These are phyloP conservation scores for Anarrhichthys ocellatus DNA, from an alignment of 2,113 vertebrate species.

Conservation along the genomic window DNA sequence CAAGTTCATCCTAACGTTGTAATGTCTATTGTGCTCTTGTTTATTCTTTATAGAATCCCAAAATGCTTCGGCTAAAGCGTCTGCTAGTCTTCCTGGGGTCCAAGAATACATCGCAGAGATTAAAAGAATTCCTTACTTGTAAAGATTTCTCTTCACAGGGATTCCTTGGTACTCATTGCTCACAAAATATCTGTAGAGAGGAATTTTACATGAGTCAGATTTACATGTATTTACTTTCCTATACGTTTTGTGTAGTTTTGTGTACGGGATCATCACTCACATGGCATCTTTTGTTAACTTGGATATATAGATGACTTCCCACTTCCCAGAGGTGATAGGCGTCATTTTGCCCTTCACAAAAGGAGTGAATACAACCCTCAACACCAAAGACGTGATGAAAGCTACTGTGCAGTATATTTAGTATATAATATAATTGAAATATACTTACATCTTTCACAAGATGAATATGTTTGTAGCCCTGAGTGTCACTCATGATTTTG, in stretches of 20 bases:
- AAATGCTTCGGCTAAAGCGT: not conserved
- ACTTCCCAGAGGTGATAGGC: slow-evolving; percentile 92
- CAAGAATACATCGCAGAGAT: not conserved
- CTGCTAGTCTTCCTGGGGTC: not conserved
- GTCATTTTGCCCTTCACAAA: slow-evolving; percentile 86
- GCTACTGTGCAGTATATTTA: not conserved
- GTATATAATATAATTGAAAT: not conserved
- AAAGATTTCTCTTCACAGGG: slow-evolving; percentile 92
- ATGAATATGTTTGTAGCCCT: slow-evolving; percentile 97
- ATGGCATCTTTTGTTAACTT: slow-evolving; percentile 92
- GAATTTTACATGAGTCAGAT: not conserved
- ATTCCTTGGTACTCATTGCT: slow-evolving; percentile 88
- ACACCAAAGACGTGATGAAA: not conserved
- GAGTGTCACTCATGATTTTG: slow-evolving; percentile 93
- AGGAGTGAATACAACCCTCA: slow-evolving; percentile 23
- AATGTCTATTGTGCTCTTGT: not conserved
- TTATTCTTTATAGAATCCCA: not conserved
- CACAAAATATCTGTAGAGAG: slow-evolving; percentile 90
- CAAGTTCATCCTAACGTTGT: not conserved
- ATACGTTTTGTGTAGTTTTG: not conserved
- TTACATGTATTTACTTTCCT: not conserved
- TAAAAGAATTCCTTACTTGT: slow-evolving; percentile 87
- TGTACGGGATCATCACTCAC: slow-evolving; percentile 77
- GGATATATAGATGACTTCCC: slow-evolving; percentile 96
- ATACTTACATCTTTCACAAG: slow-evolving; percentile 82